A percentile compares a stretch with the other conserved stretches of the same genome.
Evolutionary conservation across 2,797 vertebrate genomes (phyloP).

Genomic region (Antrozous pallidus): DNA sequence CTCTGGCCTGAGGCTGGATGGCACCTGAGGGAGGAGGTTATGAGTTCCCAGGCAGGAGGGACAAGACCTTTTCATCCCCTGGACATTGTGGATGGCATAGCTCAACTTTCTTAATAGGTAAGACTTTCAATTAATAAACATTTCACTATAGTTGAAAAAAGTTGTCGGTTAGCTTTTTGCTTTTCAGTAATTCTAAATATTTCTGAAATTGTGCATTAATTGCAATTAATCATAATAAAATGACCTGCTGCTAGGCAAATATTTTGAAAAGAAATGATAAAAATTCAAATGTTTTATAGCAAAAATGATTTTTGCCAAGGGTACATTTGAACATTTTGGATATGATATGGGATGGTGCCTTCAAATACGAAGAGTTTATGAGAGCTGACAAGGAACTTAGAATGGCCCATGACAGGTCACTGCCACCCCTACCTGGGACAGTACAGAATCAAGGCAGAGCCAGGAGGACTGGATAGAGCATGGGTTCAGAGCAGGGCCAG

Average conservation of each 20-base stretch:
- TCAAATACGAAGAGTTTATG: neutral
- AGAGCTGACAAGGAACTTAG: neutral
- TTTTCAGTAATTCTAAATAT: neutral
- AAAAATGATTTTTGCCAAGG: neutral
- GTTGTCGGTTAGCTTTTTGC: neutral
- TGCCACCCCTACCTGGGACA: neutral
- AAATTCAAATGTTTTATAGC: neutral
- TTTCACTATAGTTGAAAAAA: neutral
- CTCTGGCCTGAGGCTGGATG: neutral
- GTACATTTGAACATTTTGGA: neutral
- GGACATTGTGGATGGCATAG: neutral
- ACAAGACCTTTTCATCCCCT: neutral
- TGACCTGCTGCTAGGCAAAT: neutral
- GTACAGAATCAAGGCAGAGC: neutral
- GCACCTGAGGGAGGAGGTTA: neutral
- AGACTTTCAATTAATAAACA: neutral
- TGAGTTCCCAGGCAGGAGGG: neutral
- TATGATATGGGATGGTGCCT: neutral
- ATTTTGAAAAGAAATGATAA: constrained; percentile 1
- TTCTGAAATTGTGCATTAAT: neutral
- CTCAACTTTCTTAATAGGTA: neutral
- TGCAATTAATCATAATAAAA: neutral
- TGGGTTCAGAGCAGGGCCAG: neutral
- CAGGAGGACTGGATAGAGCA: neutral
- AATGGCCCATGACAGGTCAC: neutral